A percentile compares a stretch with the other conserved stretches of the same genome.
Conservation (phyloP, 2,888 invertebrate species). For the Meandrusa payeni region DNA sequence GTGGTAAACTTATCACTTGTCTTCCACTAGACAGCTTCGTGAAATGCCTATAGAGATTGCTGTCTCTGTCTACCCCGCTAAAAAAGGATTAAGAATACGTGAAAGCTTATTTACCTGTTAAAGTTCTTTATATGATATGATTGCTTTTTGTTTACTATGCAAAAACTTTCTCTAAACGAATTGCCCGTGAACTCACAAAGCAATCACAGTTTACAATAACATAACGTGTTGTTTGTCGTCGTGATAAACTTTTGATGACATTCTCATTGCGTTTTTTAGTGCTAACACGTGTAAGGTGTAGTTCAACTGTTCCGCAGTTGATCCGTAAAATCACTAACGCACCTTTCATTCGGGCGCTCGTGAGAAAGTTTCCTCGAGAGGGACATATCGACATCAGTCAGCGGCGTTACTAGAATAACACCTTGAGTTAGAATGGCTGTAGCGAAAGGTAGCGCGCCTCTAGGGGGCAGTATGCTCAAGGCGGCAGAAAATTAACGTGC, state of each 20-base stretch:
- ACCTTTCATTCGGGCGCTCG: conserved; percentile 50
- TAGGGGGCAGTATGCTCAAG: conserved; percentile 86
- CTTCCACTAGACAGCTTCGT: too few species aligned
- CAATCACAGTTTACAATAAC: conserved; percentile 14
- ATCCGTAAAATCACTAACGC: conserved; percentile 10
- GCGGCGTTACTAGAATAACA: conserved; percentile 75
- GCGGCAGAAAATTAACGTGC: conserved; percentile 89
- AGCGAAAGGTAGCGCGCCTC: conserved; percentile 81
- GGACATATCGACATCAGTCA: conserved; percentile 69
- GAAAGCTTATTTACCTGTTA: too few species aligned
- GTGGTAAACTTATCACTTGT: too few species aligned
- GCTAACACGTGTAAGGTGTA: conserved; percentile 24
- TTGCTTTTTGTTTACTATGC: conserved; percentile 1
- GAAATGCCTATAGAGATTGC: too few species aligned
- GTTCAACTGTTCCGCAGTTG: neutral
- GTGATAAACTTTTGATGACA: conserved; percentile 26
- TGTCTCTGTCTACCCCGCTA: too few species aligned
- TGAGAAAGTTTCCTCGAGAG: conserved; percentile 64
- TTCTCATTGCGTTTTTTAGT: conserved; percentile 21
- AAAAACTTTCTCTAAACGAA: conserved; percentile 20
- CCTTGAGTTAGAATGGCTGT: conserved; percentile 76
- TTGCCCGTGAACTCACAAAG: conserved; percentile 14
- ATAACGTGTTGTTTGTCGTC: conserved; percentile 4
- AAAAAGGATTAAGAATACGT: too few species aligned
- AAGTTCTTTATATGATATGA: too few species aligned